Percentiles rank a stretch among this genome's conserved stretches.
Conservation (phyloP, 2,113 vertebrate genomes). For the Hymenochirus boettgeri region DNA sequence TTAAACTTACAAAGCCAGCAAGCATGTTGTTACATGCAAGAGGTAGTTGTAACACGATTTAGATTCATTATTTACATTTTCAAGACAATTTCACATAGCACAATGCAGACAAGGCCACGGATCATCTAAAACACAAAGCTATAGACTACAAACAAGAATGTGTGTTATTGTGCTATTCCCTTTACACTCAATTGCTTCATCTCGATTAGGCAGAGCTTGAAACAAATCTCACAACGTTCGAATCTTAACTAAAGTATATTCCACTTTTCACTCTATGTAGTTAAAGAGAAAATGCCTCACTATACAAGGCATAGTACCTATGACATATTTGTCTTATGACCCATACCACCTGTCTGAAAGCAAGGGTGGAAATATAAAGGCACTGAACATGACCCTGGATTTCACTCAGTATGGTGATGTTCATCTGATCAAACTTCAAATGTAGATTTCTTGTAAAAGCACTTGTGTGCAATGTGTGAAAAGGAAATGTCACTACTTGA, state of each 20-base stretch:
- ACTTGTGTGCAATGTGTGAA: background rate
- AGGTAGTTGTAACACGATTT: constrained; percentile 17
- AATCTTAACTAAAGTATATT: no score
- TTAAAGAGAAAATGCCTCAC: no score
- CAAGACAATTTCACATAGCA: background rate
- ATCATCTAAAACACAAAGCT: background rate
- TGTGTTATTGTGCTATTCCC: background rate
- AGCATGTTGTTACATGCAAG: background rate
- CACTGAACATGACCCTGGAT: no score
- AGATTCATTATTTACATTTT: background rate
- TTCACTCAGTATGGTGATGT: no score
- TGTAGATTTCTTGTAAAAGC: no score
- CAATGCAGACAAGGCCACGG: background rate
- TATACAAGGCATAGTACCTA: no score
- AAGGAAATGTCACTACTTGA: no score
- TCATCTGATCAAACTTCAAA: no score
- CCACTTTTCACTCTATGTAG: no score
- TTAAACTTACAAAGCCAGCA: background rate
- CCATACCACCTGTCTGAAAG: no score
- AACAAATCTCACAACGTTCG: background rate
- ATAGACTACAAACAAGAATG: background rate
- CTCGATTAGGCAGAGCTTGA: background rate
- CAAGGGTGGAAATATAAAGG: no score
- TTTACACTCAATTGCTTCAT: background rate
- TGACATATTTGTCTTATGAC: no score